Base-by-base conservation (phyloP, 2,888 invertebrate species). In the Noctua janthe region DNA sequence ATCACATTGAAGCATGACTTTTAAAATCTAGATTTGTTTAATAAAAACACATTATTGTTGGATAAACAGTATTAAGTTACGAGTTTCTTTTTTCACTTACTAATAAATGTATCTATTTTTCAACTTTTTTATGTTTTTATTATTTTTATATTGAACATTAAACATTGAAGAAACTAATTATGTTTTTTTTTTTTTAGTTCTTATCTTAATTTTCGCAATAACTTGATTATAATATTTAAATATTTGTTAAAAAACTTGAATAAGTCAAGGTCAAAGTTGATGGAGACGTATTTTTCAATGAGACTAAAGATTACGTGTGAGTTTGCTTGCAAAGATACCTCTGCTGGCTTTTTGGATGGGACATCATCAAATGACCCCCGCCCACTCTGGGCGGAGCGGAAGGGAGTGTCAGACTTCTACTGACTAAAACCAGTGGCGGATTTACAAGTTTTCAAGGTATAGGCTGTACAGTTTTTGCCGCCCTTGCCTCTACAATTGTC, bases 1-100 rank as follows among this genome's bases (percentile, higher is more conserved):
- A 11, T 67, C 54, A 56, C 67, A 35, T 79, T 79, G n/a, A 79
- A 79, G 80, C 80, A 5, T 71, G 80, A 79, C 80, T 35, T 79
- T 79, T 62, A n/a, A 35, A 79, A 59, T 47, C 35, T 35, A 56
- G 67, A 13, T 49, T 13, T 49, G 23, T 11, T n/a, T 39, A 47
- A 39, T 17, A 59, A 67, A 67, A 29, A 49, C 49, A 17, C 23
- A 8, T 47, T 47, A 47, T 17, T 3, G 10, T 10, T 13, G 11
- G 20, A 17, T 1, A n/a, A 39, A 10, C 17, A 67, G 2, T 49
- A 49, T 29, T 29, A 62, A 15, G n/a, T 51, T 49, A 29, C 11
- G 15, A 35, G 29, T 47, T 62, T 62, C 2, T n/a, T 62, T 64
- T 64, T 35, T 35, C 35, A 8, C 20, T 47, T 43, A 29, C 1